These are phyloP conservation scores for Sphaerodactylus townsendi DNA, from an alignment of 2,113 vertebrate species.

Conservation along the genomic window DNA sequence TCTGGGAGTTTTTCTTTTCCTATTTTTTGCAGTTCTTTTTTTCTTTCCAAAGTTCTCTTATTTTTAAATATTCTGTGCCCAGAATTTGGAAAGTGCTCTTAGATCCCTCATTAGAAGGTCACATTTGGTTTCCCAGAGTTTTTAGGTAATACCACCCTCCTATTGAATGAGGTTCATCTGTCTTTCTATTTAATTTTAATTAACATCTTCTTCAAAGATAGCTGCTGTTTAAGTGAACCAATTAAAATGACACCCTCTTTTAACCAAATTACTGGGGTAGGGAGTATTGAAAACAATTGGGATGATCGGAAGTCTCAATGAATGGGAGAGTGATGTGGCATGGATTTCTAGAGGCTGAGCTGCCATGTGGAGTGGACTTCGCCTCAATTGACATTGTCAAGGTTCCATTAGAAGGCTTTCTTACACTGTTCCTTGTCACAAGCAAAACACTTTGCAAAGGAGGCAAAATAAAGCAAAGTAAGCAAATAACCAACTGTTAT, in stretches of 20 bases:
- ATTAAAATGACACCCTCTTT: slow-evolving; percentile 6
- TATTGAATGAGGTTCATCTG: background rate
- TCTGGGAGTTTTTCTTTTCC: no score
- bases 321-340: background rate
- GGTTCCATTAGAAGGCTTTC: background rate
- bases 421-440: background rate
- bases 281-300: background rate
- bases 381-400: background rate
- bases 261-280: background rate
- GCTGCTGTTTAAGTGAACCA: slow-evolving; percentile 5
- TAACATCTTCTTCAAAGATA: slow-evolving; percentile 24
- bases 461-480: slow-evolving; percentile 4
- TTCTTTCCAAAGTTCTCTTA: background rate
- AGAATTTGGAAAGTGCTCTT: background rate
- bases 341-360: no score
- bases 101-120: background rate
- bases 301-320: background rate
- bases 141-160: slow-evolving; percentile 7
- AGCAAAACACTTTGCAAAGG: slow-evolving; percentile 7
- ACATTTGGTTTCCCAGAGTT: background rate
- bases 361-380: background rate
- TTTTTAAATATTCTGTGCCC: background rate
- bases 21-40: fast-evolving
- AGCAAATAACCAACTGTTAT: background rate
- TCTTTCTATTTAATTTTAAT: slow-evolving; percentile 21